Evolutionary conservation across 1,140 invertebrate species (phyloP), one percentile per base, ranked within the genome.

Genomic region (Helicorthomorpha holstii): DNA sequence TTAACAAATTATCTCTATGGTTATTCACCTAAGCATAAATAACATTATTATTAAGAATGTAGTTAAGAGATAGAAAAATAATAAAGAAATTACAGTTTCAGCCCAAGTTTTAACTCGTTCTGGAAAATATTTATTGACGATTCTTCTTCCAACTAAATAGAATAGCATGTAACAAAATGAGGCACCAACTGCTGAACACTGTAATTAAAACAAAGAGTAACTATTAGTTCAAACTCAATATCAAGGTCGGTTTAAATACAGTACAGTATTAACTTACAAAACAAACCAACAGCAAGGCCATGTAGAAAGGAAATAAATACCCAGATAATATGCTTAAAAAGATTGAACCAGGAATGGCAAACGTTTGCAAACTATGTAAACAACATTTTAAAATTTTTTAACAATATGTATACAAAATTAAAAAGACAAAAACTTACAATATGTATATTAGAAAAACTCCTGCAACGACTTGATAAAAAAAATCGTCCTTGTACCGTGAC

Each of bases 321-420:
- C 96, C 96, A 55, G 89, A 92, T 24, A 99, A 71, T 58, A 99
- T 95, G 54, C 92, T 97, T 34, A 99, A 71, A 66, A 97, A 98
- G 64, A 99, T 84, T 27, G 94, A 98, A 57, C 95, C 95, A 58
- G 95, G 95, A 72, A 99, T 98, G 58, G 94, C 95, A 73, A 98
- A 98, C 55, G 95, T 94, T 78, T 99, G 95, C 58, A 99, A 77
- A 71, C 91, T 96, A 50, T 54, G n/a, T 23, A 45, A 4, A 43
- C 24, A 49, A 52, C 21, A 24, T 10, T 26, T 49, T 27, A 26
- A 12, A 10, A 34, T 23, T 23, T 4, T 49, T 46, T 10, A 19
- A 7, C 23, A 10, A 7, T 7, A 7, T 46, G 7, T 21, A 7
- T 46, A 46, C 4, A 4, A 7, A 4, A 7, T 21, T 48, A 3